A percentile compares a stretch with the other conserved stretches of the same genome.
These are phyloP conservation scores for Dione juno DNA, from an alignment of 2,888 invertebrate genomes.

Conservation along the genomic window DNA sequence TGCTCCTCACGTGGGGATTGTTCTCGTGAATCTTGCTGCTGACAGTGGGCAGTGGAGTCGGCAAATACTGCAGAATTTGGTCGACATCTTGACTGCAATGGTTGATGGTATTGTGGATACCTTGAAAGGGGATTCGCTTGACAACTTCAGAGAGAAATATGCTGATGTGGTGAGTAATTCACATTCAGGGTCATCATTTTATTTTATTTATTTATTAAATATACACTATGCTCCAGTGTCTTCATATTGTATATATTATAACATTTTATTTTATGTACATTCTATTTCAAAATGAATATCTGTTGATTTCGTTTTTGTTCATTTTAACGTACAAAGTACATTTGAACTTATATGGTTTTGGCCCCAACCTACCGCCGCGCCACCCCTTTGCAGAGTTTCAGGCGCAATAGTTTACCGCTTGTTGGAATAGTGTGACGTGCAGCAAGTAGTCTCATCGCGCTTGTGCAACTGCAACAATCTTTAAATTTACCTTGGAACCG, in stretches of 20 bases:
- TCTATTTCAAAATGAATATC: background rate
- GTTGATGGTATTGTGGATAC: conserved; percentile 54
- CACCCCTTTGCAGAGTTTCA: background rate
- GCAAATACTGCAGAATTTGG: conserved; percentile 83
- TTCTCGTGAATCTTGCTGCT: conserved; percentile 80
- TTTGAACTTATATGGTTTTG: background rate
- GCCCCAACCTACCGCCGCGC: background rate
- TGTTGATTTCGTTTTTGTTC: too few species aligned
- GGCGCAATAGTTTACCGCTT: background rate
- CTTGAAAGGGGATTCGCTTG: conserved; percentile 57
- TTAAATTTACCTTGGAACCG: background rate
- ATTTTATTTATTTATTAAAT: background rate
- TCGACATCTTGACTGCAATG: conserved; percentile 78
- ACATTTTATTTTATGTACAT: background rate
- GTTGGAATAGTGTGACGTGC: background rate
- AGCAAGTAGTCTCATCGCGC: background rate
- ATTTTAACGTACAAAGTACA: background rate
- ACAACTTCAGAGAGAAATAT: conserved; percentile 72
- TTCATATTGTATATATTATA: background rate
- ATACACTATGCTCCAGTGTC: too few species aligned
- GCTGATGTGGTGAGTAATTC: conserved; percentile 70
- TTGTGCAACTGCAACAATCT: background rate
- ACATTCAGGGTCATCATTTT: too few species aligned
- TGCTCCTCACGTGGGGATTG: conserved; percentile 73
- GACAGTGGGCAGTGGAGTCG: conserved; percentile 83